Evolutionary conservation across 2,888 invertebrate species (phyloP).

Genomic region (Tupiocoris notatus): DNA sequence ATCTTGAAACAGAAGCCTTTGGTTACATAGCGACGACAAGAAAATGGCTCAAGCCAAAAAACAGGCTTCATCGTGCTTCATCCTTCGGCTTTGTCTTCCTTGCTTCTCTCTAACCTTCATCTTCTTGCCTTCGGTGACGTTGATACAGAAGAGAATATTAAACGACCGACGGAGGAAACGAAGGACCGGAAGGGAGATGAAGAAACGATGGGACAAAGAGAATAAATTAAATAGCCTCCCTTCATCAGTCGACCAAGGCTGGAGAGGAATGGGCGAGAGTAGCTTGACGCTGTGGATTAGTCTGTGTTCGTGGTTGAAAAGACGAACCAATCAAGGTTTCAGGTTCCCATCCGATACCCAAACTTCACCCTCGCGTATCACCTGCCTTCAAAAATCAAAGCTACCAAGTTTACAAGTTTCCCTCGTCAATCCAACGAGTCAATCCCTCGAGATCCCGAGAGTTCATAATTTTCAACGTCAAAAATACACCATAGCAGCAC

Average conservation of each 20-base stretch:
- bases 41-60: background rate
- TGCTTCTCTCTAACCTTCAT: background rate
- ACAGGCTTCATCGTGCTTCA: background rate
- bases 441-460: too few relatives aligned
- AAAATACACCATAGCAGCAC: too few relatives aligned
- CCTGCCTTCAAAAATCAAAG: too few relatives aligned
- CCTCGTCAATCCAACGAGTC: too few relatives aligned
- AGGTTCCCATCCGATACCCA: too few relatives aligned
- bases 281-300: background rate
- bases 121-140: background rate
- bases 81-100: background rate
- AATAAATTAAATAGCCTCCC: conserved; percentile 8
- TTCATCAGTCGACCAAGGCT: background rate
- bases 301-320: background rate
- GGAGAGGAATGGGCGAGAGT: background rate
- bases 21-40: too few relatives aligned
- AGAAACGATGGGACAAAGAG: conserved; percentile 2
- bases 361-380: too few relatives aligned
- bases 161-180: background rate
- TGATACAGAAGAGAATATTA: conserved; percentile 1
- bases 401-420: too few relatives aligned
- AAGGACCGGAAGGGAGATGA: background rate
- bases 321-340: conserved; percentile 10
- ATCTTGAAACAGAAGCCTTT: too few relatives aligned
- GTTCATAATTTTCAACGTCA: too few relatives aligned